Conservation (phyloP, 2,888 invertebrate genomes). For the Bruchidius siliquastri region DNA sequence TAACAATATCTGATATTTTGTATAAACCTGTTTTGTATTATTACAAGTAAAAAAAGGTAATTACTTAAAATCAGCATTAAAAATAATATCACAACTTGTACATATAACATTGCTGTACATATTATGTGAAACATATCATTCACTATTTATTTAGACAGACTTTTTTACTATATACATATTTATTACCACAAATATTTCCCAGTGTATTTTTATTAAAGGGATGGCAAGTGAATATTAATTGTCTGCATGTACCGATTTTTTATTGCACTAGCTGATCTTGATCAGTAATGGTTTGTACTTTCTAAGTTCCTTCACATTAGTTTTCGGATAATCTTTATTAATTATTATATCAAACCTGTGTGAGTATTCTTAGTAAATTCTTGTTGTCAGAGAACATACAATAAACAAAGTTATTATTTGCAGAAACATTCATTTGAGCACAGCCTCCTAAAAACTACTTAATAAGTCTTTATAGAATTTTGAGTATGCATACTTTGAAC, state of each 20-base stretch:
- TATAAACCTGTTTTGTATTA: slow-evolving; percentile 22
- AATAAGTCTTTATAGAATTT: too few relatives aligned
- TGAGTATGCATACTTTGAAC: too few relatives aligned
- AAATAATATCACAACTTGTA: neutral
- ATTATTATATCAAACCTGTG: too few relatives aligned
- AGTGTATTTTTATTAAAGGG: neutral
- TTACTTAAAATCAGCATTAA: slow-evolving; percentile 3
- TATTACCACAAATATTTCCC: neutral
- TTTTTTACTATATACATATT: neutral
- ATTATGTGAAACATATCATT: slow-evolving; percentile 28
- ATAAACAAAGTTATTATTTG: too few relatives aligned
- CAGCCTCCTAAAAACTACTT: too few relatives aligned
- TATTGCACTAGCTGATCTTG: too few relatives aligned
- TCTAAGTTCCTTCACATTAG: too few relatives aligned
- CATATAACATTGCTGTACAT: slow-evolving; percentile 16
- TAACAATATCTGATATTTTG: slow-evolving; percentile 21
- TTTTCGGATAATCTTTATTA: too few relatives aligned
- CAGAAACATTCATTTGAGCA: too few relatives aligned
- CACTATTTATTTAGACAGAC: slow-evolving; percentile 20
- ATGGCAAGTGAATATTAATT: neutral
- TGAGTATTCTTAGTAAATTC: too few relatives aligned
- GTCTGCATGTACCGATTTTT: neutral
- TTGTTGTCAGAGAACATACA: too few relatives aligned
- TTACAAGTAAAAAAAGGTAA: slow-evolving; percentile 9
- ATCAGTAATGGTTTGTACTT: too few relatives aligned